Conservation (phyloP, 1,140 invertebrate genomes). For the Mamestra configurata region DNA sequence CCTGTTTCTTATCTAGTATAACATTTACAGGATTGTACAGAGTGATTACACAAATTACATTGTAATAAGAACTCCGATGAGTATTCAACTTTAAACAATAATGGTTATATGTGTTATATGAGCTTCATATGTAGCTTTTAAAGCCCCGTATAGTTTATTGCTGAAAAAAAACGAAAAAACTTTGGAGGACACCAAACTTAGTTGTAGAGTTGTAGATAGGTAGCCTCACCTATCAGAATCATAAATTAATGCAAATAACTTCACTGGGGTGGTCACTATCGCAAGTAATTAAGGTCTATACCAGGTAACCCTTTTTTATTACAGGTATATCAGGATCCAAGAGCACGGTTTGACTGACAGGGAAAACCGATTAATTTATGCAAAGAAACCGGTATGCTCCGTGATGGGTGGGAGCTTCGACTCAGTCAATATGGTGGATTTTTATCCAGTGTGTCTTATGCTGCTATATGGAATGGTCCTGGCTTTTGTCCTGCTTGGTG, state of each 20-base stretch:
- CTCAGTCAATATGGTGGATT: conserved; percentile 88
- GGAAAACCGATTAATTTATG: conserved; percentile 87
- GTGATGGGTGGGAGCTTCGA: conserved; percentile 83
- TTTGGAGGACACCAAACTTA: neutral
- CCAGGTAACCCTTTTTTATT: conserved; percentile 42
- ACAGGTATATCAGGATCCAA: conserved; percentile 87
- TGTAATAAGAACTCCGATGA: too few species aligned
- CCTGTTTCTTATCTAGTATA: too few species aligned
- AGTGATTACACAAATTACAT: too few species aligned
- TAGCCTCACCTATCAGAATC: neutral
- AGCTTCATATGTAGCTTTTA: too few species aligned
- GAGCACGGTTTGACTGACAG: conserved; percentile 89
- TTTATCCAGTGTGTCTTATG: conserved; percentile 79
- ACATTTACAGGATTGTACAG: too few species aligned
- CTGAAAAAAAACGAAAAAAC: too few species aligned
- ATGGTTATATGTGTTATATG: too few species aligned
- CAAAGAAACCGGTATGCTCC: conserved; percentile 88
- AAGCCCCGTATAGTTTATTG: too few species aligned
- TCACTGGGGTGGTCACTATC: neutral
- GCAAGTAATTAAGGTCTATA: neutral
- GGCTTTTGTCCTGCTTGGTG: conserved; percentile 60
- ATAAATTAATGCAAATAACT: neutral
- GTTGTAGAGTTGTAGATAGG: too few species aligned
- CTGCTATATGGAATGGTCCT: conserved; percentile 81
- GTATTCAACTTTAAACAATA: too few species aligned